Conservation (phyloP, 1,140 invertebrate species). For the Drosophila pandora region DNA sequence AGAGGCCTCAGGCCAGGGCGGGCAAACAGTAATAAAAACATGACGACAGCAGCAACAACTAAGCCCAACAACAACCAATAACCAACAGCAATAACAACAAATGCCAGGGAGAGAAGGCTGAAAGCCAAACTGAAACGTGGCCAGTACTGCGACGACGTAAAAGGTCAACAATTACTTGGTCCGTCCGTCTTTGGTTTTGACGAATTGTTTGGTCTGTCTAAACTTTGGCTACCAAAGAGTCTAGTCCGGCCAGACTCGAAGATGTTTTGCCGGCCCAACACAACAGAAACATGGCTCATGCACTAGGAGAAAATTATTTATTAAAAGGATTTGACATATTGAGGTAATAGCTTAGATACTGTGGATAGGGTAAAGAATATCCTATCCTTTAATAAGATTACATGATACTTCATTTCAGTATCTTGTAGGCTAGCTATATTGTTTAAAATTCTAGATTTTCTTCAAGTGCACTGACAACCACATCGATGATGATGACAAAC, state of each 20-base stretch:
- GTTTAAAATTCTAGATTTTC: background rate
- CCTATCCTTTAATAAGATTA: background rate
- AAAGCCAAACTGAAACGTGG: constrained; percentile 65
- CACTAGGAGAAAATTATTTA: background rate
- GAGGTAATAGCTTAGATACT: too few relatives aligned
- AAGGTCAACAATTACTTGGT: constrained; percentile 81
- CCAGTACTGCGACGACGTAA: constrained; percentile 65
- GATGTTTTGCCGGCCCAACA: constrained; percentile 35
- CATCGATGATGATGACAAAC: constrained; percentile 66
- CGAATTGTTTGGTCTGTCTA: constrained; percentile 80
- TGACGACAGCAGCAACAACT: constrained; percentile 59
- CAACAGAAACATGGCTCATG: background rate
- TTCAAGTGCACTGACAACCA: constrained; percentile 10
- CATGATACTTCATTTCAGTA: too few relatives aligned
- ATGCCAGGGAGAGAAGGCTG: constrained; percentile 27
- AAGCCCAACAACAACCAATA: constrained; percentile 1
- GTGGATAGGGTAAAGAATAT: background rate
- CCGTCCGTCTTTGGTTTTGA: constrained; percentile 56
- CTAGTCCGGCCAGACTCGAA: constrained; percentile 60
- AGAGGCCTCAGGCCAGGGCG: constrained; percentile 61
- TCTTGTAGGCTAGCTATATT: too few relatives aligned
- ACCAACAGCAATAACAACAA: constrained; percentile 30
- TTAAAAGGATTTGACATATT: too few relatives aligned
- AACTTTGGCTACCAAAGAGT: constrained; percentile 82
- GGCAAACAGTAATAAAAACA: constrained; percentile 81